Base-by-base conservation (phyloP, 2,888 invertebrate species). In the Congeria kusceri region DNA sequence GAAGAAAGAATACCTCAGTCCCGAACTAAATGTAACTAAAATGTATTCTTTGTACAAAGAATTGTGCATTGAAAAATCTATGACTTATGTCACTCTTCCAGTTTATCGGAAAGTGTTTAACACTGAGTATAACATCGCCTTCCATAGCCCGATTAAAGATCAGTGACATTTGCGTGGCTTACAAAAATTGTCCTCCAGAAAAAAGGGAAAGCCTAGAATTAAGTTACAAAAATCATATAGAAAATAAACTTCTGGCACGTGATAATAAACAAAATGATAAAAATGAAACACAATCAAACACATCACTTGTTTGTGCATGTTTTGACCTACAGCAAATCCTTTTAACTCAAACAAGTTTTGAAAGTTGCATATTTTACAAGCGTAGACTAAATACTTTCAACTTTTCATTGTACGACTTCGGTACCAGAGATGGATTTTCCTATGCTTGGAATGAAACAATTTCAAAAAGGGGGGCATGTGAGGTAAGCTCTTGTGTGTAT, bases 101-200 rank as follows among this genome's bases (percentile, higher is more conserved):
- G 29, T 39, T 0, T 73, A 73, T 39, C 61, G 78, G 23, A 23
- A 78, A 1, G 53, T 69, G 5, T 78, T 78, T 46, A 27, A 68
- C 23, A 28, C 28, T 27, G 63, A 69, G 23, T 75, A 32, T 29
- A 75, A 69, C 25, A 23, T 75, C 4, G 18, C 49, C 4, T 75
- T 75, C 20, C 59, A 68, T 49, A 59, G n/a, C 20, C 75, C 75
- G 28, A 44, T 58, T 0, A 68, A 75, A 49, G 63, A 75, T 28
- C 53, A 53, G 75, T 57, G 68, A 75, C 29, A 27, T 68, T 9
- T 75, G 75, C 29, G 25, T 18, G 7, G 13, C 27, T 63, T 46
- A 47, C n/a, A n/a, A n/a, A n/a, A n/a, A n/a, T n/a, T n/a, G n/a
- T n/a, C n/a, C n/a, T n/a, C n/a, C n/a, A n/a, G 47, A 46, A 18